Percentiles rank a stretch among this genome's conserved stretches.
Evolutionary conservation across 2,888 invertebrate species (phyloP).

Genomic region (Eumacrocentrus americanus): DNA sequence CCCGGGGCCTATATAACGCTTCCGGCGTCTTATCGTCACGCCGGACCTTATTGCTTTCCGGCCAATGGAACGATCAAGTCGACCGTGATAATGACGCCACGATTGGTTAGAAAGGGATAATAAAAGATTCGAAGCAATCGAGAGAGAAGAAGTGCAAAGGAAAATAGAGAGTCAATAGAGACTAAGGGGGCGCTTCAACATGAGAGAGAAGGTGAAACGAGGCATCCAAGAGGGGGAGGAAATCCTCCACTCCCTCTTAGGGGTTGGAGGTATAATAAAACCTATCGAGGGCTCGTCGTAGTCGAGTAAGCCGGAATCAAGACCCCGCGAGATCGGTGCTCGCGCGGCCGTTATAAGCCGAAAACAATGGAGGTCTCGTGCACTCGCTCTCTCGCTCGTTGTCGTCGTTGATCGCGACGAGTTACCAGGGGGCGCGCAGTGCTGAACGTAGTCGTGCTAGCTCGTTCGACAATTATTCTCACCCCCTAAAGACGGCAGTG

Average conservation of each 20-base stretch:
- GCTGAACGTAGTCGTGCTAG: constrained; percentile 26
- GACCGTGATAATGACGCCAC: constrained; percentile 43
- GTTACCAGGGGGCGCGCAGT: constrained; percentile 1
- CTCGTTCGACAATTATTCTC: constrained; percentile 25
- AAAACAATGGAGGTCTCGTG: constrained; percentile 45
- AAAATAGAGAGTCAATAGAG: neutral
- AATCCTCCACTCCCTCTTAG: constrained; percentile 12
- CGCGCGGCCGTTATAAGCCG: constrained; percentile 47
- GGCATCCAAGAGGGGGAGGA: constrained; percentile 1
- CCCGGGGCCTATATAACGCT: neutral
- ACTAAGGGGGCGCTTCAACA: too few species aligned
- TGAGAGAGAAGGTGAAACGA: neutral
- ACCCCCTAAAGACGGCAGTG: neutral
- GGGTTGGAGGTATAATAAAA: constrained; percentile 25
- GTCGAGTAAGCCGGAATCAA: constrained; percentile 37
- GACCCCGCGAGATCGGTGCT: constrained; percentile 34
- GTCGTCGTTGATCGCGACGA: constrained; percentile 11
- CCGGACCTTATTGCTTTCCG: constrained; percentile 48
- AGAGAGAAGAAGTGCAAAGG: too few species aligned
- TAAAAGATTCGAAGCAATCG: constrained; percentile 22
- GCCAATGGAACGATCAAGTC: constrained; percentile 46
- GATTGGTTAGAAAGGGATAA: constrained; percentile 25
- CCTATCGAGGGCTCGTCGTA: constrained; percentile 30
- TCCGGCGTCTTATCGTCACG: constrained; percentile 19
- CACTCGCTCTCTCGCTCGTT: constrained; percentile 19